These are phyloP conservation scores for Anisognathus igniventris DNA, from an alignment of 2,797 vertebrate species.

Conservation along the genomic window DNA sequence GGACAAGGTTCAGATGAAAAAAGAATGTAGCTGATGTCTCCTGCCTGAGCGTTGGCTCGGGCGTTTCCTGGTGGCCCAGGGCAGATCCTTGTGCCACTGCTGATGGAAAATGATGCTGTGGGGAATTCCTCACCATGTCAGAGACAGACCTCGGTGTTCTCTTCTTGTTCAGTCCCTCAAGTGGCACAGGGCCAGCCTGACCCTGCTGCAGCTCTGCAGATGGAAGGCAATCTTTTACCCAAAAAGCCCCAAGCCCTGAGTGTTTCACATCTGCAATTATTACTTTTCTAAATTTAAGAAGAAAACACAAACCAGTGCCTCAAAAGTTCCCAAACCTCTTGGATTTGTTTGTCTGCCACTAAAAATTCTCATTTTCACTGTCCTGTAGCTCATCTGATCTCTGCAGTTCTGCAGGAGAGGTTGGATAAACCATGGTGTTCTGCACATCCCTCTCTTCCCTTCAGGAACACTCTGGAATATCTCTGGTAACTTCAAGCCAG, in stretches of 20 bases:
- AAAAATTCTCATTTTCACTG: not conserved
- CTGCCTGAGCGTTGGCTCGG: not conserved
- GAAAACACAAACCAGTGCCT: not conserved
- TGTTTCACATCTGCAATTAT: not conserved
- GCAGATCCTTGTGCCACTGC: not conserved
- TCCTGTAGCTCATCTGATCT: not conserved
- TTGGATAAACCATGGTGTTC: not conserved
- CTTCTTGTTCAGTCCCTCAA: not conserved
- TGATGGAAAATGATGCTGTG: not conserved
- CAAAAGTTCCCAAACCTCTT: not conserved
- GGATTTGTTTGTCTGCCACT: not conserved
- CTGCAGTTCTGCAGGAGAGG: not conserved
- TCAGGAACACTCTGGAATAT: not conserved
- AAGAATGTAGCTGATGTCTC: not conserved
- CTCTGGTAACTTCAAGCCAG: not conserved
- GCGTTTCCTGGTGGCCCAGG: not conserved
- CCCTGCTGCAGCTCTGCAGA: not conserved
- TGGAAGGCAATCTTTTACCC: not conserved
- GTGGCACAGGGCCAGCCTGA: not conserved
- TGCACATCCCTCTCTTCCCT: not conserved
- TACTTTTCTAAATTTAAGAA: not conserved
- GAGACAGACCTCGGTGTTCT: not conserved
- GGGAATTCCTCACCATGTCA: not conserved
- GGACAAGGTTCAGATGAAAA: not conserved
- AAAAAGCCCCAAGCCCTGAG: not conserved